Base-by-base conservation (phyloP, 2,888 invertebrate species). In the Cenopis cana region DNA sequence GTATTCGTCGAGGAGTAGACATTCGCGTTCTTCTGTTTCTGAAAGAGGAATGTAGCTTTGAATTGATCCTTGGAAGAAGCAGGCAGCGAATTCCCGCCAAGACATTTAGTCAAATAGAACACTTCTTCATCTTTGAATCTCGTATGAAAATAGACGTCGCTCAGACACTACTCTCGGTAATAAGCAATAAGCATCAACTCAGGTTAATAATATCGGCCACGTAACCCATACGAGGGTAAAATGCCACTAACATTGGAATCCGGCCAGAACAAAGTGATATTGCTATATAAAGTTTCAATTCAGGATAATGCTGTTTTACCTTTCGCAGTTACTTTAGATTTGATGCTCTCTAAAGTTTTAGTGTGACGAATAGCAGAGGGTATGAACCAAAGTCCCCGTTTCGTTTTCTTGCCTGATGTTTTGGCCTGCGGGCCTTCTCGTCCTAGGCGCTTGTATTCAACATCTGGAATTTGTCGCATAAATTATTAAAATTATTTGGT, bases 1-100 rank as follows among this genome's bases (percentile, higher is more conserved):
- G 76, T 95, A 95, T 74, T 95, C 95, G 70, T 95, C 94, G 17
- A 95, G 86, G 0, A 95, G 86, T 20, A 95, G 87, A 76, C 94
- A 95, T 81, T 95, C 95, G 18, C 94, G 89, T 79, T 95, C 95
- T 79, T 94, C 94, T 14, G 91, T 91, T 79, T 89, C 91, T 89
- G 81, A 33, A 65, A 65, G 76, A 85, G 79, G 24, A 68, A n/a
- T 2, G 18, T 41, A 2, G 14, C 18, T 24, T 54, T 54, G 20
- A 54, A 14, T n/a, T 46, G 8, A 46, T 11, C 41, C 5, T 14
- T 14, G 41, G 41, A 12, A 33, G 33, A 24, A 11, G 12, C 38
- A 38, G 38, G 12, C 38, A 12, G 38, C 12, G 4, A 38, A 38
- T 12, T 38, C 12, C 38, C 38, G 38, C 2, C 4, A 38, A 12